These are phyloP conservation scores for Hololepta plana DNA, from an alignment of 2,888 invertebrate genomes.

Conservation along the genomic window DNA sequence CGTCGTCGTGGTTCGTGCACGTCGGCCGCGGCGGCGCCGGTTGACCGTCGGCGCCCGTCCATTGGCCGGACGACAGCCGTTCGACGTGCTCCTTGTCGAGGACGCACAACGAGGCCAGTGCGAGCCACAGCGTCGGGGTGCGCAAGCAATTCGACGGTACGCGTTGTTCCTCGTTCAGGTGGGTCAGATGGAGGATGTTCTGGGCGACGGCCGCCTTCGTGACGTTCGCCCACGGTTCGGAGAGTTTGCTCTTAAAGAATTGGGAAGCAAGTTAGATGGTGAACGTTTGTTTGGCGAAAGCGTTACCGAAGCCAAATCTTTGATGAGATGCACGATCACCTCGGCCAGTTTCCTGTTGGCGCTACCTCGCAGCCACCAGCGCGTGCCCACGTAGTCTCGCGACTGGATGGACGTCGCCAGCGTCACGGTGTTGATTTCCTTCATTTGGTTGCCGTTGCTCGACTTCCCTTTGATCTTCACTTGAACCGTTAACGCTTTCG, in stretches of 20 bases:
- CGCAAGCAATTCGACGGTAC: slow-evolving; percentile 61
- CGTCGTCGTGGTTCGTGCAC: slow-evolving; percentile 95
- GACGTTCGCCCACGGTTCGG: slow-evolving; percentile 69
- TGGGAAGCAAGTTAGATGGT: slow-evolving; percentile 5
- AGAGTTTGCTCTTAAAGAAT: slow-evolving; percentile 64
- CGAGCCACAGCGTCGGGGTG: slow-evolving; percentile 78
- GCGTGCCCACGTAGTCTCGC: slow-evolving; percentile 32
- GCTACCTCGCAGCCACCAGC: slow-evolving; percentile 79
- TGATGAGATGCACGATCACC: slow-evolving; percentile 68
- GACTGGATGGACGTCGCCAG: slow-evolving; percentile 40
- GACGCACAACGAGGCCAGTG: slow-evolving; percentile 83
- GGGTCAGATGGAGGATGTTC: slow-evolving; percentile 68
- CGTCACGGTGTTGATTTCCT: slow-evolving; percentile 36
- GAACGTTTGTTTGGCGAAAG: not conserved
- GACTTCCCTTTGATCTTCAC: slow-evolving; percentile 53
- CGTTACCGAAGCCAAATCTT: slow-evolving; percentile 82
- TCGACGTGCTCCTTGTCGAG: slow-evolving; percentile 84
- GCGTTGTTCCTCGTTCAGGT: slow-evolving; percentile 57
- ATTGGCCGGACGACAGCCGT: slow-evolving; percentile 56
- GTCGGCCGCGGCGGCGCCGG: slow-evolving; percentile 50
- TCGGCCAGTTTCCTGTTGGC: slow-evolving; percentile 75
- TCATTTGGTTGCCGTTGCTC: slow-evolving; percentile 25
- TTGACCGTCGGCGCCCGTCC: slow-evolving; percentile 45
- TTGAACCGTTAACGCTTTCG: slow-evolving; percentile 80
- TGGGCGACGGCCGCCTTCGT: slow-evolving; percentile 79